Base-by-base conservation (phyloP, 2,888 invertebrate genomes). In the Polia nebulosa region DNA sequence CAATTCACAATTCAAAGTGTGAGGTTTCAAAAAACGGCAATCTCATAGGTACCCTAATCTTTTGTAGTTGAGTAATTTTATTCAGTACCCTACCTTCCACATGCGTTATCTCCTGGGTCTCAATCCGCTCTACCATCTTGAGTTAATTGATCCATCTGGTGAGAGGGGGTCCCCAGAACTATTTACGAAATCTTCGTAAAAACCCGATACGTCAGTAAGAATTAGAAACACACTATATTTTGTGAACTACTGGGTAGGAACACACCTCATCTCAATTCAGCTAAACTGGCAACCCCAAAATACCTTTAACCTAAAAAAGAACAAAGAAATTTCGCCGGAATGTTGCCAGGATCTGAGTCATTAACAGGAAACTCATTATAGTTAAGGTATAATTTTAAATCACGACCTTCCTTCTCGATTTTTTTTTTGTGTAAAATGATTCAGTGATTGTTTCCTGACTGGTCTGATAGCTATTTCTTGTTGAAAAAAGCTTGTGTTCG, bases 361-460 rank as follows among this genome's bases (percentile, higher is more conserved):
- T 44, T 45, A 20, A 17, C 68, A 76, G 72, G 78, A 78, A 78
- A 80, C 62, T 63, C 55, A 67, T 67, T 67, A 67, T 15, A 64
- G 53, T 32, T 34, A 15, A 55, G 25, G 32, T 59, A 56, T 65
- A 32, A 76, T 76, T 64, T 72, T 29, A 68, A 57, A 56, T 59
- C 3, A 45, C 44, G 51, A 27, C 64, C 72, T 72, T 51, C 39
- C 47, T 65, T 25, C 11, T 41, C 1, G 7, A n/a, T 68, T 72
- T 78, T 76, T 68, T 72, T 78, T 76, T 76, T 64, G 39, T 41
- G 27, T 8, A 22, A 36, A 47, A 34, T 68, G 68, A 72, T 57
- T 76, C 65, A 72, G 44, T 27, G 27, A 59, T 62, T 58, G 39
- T 53, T 78, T 78, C 76, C 79, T 75, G 47, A 49, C 22, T 39